Base-by-base conservation (phyloP, 1,140 invertebrate genomes). In the Aethina tumida region DNA sequence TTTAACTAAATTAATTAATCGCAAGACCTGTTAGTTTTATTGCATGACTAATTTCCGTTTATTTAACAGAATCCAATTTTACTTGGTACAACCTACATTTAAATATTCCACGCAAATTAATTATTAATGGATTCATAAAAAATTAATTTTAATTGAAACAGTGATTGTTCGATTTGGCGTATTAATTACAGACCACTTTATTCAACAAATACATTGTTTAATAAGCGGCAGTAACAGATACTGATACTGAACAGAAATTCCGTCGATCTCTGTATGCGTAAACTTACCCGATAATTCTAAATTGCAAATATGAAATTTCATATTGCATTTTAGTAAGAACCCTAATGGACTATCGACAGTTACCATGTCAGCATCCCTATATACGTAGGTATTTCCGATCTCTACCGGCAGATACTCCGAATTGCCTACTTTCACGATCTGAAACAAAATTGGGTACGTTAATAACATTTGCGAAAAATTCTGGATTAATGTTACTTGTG, bases 311-410 rank as follows among this genome's bases (percentile, higher is more conserved):
- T 62, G 55, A 52, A 68, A 69, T 42, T 78, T 74, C 10, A 77
- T 60, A 47, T 81, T 80, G 47, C 78, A 81, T 42, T 74, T 64
- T 2, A 81, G 43, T 10, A 50, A 63, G 37, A 78, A 71, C 30
- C 75, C 74, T 4, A 64, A 58, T 6, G 64, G 59, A 4, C 68
- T 71, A 27, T 68, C 62, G 2, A 79, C 64, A 0, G 56, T 70
- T 3, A 80, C 56, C 3, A 78, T 64, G 33, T 69, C 72, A 13
- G 69, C 60, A n/a, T 76, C 69, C 18, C 71, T 68, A 35, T 75
- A 71, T 4, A 81, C 64, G 36, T 62, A 69, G 2, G 68, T 65
- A 1, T 67, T 63, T 2, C 66, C 70, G 24, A 79, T 60, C 35
- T 73, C 60, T 0, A 71, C 35, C 1, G 68, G 68, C 14, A 70